These are phyloP conservation scores for Punctoribates punctum DNA, from an alignment of 2,888 invertebrate species.

Conservation along the genomic window DNA sequence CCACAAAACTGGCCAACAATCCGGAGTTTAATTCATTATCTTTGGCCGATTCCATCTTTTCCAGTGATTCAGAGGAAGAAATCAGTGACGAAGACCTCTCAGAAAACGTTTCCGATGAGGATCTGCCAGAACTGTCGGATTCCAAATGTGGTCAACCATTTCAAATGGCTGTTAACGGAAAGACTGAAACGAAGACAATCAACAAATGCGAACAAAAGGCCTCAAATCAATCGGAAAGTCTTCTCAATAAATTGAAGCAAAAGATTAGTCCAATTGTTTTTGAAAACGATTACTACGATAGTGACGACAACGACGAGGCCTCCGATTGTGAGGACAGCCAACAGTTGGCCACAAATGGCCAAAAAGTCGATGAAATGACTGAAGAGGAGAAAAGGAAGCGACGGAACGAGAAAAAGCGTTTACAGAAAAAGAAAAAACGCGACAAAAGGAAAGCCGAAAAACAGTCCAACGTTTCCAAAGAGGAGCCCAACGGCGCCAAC, in stretches of 20 bases:
- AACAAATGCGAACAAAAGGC: neutral
- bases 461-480: neutral
- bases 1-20: neutral
- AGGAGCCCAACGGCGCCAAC: neutral
- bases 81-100: neutral
- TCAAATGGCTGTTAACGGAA: neutral
- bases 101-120: neutral
- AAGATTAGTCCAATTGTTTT: neutral
- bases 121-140: no score
- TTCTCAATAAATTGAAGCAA: neutral
- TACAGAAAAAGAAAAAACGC: conserved; percentile 46
- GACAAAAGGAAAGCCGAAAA: conserved; percentile 36
- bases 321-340: neutral
- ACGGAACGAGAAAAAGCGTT: conserved; percentile 46
- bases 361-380: conserved; percentile 30
- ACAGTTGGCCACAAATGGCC: neutral
- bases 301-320: no score
- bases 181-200: neutral
- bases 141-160: no score
- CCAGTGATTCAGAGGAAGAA: neutral
- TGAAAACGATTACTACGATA: no score
- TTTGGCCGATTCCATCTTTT: neutral
- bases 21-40: neutral
- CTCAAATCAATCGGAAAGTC: neutral
- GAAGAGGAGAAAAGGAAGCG: conserved; percentile 46